Conservation (phyloP, 2,797 vertebrate genomes). For the Takifugu rubripes region DNA sequence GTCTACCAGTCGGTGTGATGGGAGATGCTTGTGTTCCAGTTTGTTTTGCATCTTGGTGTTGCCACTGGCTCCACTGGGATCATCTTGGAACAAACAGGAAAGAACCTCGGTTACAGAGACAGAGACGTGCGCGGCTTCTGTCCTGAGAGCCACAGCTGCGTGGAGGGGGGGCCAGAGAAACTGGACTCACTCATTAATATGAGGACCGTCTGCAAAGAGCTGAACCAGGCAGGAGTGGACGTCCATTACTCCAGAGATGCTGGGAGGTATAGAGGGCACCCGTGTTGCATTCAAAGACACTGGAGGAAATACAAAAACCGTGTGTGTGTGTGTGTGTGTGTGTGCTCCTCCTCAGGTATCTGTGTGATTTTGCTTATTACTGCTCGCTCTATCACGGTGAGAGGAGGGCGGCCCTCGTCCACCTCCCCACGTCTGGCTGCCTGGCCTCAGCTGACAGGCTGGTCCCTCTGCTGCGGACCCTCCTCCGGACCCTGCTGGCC, state of each 20-base stretch:
- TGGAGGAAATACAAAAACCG: not conserved
- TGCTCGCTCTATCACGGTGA: conserved; percentile 74
- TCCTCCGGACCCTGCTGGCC: conserved; percentile 60
- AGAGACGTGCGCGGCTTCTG: conserved; percentile 74
- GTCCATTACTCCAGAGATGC: conserved; percentile 80
- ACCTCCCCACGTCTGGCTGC: conserved; percentile 71
- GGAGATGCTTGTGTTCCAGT: conserved; percentile 46
- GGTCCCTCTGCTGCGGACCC: conserved; percentile 71
- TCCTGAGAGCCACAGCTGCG: conserved; percentile 73
- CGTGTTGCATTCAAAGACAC: not conserved
- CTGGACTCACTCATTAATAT: conserved; percentile 78
- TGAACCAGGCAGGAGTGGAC: conserved; percentile 62
- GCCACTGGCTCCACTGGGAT: conserved; percentile 68
- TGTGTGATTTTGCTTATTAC: conserved; percentile 85
- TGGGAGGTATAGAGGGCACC: conserved; percentile 73
- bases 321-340: not conserved
- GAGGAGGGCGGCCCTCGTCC: conserved; percentile 76
- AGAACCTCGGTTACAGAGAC: conserved; percentile 81
- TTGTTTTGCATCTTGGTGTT: conserved; percentile 80
- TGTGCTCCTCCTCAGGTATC: conserved; percentile 66
- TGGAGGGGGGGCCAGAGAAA: conserved; percentile 75
- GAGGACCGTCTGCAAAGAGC: conserved; percentile 65
- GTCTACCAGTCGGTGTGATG: no score
- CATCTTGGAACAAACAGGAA: conserved; percentile 82
- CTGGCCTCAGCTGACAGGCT: conserved; percentile 61